phyloP scores from a whole-genome alignment of 1,140 invertebrate genomes.

The Pentalonia nigronervosa region DNA sequence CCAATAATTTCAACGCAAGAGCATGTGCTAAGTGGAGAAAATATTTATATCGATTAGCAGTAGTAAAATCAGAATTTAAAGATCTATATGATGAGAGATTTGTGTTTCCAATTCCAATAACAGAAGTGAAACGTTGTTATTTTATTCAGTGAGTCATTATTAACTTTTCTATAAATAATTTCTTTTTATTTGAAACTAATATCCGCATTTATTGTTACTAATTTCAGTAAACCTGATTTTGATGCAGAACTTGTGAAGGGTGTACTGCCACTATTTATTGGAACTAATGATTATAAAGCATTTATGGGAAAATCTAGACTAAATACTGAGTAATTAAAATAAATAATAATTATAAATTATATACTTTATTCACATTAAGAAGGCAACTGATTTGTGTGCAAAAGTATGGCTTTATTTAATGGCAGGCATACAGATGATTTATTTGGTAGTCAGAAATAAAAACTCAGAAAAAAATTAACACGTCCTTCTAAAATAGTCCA shows the following conservation, averaged over 20 bases:
- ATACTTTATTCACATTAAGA: neutral
- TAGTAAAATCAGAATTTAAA: conserved; percentile 54
- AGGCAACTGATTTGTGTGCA: neutral
- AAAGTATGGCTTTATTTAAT: neutral
- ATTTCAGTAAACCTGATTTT: conserved; percentile 47
- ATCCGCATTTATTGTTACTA: neutral
- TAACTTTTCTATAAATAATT: neutral
- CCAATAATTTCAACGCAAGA: conserved; percentile 58
- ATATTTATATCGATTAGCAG: conserved; percentile 60
- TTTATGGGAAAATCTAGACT: conserved; percentile 58
- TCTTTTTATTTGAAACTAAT: neutral
- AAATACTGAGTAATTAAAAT: conserved; percentile 31
- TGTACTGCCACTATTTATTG: conserved; percentile 58
- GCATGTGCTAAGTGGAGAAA: conserved; percentile 56
- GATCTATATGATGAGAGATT: conserved; percentile 14
- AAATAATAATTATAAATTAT: neutral
- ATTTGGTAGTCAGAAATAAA: neutral
- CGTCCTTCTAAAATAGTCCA: too few relatives aligned
- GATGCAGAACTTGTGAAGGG: conserved; percentile 55
- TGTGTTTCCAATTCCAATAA: conserved; percentile 58
- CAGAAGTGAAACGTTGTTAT: conserved; percentile 57
- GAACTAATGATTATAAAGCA: conserved; percentile 58
- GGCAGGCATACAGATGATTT: neutral
- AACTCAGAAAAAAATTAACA: too few relatives aligned
- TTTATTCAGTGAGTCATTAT: conserved; percentile 56